These are phyloP conservation scores for Galaxea fascicularis DNA, from an alignment of 92 coral and sea anemone species.

Conservation along the genomic window DNA sequence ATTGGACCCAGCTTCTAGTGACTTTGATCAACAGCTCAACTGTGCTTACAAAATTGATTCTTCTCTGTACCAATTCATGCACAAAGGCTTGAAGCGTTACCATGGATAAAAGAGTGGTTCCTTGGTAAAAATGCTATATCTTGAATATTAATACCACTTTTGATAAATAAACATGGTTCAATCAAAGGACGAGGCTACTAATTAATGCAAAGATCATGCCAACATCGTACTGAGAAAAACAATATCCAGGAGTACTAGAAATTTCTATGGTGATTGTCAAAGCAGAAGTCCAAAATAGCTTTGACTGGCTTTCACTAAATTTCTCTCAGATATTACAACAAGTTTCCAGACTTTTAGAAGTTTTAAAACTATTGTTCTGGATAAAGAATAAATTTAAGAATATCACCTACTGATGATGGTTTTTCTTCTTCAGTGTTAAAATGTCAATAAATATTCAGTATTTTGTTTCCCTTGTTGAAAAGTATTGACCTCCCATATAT, in stretches of 20 bases:
- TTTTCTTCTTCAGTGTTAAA: background rate
- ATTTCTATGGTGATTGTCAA: constrained; percentile 80
- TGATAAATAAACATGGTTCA: constrained; percentile 65
- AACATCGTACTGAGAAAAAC: constrained; percentile 68
- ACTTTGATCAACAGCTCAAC: background rate
- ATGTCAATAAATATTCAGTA: background rate
- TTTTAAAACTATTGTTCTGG: background rate
- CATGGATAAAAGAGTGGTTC: constrained; percentile 82
- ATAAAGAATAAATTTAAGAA: background rate
- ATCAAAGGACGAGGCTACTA: constrained; percentile 37
- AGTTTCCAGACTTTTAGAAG: background rate
- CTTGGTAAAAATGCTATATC: constrained; percentile 83
- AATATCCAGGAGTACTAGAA: constrained; percentile 90
- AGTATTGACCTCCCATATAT: constrained; percentile 2
- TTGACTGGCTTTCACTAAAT: background rate
- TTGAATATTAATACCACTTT: constrained; percentile 68
- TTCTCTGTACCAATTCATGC: constrained; percentile 66
- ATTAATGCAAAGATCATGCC: constrained; percentile 83
- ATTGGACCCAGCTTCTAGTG: background rate
- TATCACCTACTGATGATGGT: background rate
- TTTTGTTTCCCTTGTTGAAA: background rate
- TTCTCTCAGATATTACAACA: background rate
- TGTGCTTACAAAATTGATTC: constrained; percentile 26
- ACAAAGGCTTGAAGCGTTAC: constrained; percentile 81
- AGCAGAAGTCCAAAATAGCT: constrained; percentile 24